Evolutionary conservation across 2,113 vertebrate species (phyloP).

Genomic region (Poeciliopsis turrubarensis): DNA sequence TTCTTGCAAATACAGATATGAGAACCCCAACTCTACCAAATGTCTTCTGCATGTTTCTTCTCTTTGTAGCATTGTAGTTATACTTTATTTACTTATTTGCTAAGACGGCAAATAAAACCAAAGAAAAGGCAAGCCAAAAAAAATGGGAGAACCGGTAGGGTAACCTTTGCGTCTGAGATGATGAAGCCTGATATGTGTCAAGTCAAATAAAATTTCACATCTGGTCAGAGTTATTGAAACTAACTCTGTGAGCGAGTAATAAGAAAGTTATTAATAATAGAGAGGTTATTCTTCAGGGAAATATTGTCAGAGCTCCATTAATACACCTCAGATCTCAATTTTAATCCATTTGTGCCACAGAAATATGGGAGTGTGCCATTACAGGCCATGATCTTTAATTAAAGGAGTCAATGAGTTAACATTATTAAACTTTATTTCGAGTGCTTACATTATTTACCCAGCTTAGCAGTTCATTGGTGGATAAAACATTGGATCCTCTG

Average conservation of each 20-base stretch:
- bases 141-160: too few relatives aligned
- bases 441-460: neutral
- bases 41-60: too few relatives aligned
- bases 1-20: too few relatives aligned
- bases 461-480: neutral
- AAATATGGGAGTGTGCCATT: neutral
- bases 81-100: too few relatives aligned
- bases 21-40: too few relatives aligned
- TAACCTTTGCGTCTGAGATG: neutral
- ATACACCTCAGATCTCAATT: conserved; percentile 1
- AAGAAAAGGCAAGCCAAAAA: too few relatives aligned
- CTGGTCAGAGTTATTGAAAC: neutral
- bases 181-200: neutral
- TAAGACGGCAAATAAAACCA: too few relatives aligned
- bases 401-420: neutral
- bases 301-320: conserved; percentile 1
- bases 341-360: neutral
- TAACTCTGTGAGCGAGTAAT: neutral
- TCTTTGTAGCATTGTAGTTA: too few relatives aligned
- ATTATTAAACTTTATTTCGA: neutral
- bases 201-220: neutral
- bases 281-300: neutral
- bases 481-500: neutral
- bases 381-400: neutral
- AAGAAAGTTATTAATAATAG: conserved; percentile 5